phyloP scores from a whole-genome alignment of 2,888 invertebrate genomes.

The Drosophila subquinaria region DNA sequence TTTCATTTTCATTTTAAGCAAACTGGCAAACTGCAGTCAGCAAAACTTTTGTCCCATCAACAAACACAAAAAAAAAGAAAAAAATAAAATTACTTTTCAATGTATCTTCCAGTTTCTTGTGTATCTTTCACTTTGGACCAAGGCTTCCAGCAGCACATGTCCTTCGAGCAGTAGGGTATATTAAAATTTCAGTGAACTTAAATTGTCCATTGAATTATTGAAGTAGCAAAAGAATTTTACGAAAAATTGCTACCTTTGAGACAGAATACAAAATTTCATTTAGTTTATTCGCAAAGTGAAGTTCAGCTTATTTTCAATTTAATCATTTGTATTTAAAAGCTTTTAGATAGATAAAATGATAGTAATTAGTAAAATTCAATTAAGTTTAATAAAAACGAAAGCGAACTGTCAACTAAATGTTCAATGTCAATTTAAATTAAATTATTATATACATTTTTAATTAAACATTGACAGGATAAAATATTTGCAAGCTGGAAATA shows the following conservation, averaged over 20 bases:
- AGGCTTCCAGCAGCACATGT: constrained; percentile 33
- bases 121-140: constrained; percentile 37
- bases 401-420: no score
- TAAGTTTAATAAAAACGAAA: no score
- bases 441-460: no score
- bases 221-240: not conserved
- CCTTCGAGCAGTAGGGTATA: not conserved
- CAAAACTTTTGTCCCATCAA: constrained; percentile 59
- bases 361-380: no score
- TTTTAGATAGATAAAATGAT: no score
- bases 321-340: no score
- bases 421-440: no score
- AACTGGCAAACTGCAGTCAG: constrained; percentile 59
- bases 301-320: no score
- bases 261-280: not conserved
- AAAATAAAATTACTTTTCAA: constrained; percentile 52
- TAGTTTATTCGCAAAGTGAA: no score
- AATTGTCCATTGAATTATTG: not conserved
- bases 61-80: constrained; percentile 34
- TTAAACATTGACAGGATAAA: no score
- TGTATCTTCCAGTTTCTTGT: constrained; percentile 33
- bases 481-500: no score
- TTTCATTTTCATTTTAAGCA: constrained; percentile 61
- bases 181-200: not conserved
- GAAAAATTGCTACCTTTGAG: not conserved